Base-by-base conservation (phyloP, 2,888 invertebrate species). In the Hyppa rectilinea region DNA sequence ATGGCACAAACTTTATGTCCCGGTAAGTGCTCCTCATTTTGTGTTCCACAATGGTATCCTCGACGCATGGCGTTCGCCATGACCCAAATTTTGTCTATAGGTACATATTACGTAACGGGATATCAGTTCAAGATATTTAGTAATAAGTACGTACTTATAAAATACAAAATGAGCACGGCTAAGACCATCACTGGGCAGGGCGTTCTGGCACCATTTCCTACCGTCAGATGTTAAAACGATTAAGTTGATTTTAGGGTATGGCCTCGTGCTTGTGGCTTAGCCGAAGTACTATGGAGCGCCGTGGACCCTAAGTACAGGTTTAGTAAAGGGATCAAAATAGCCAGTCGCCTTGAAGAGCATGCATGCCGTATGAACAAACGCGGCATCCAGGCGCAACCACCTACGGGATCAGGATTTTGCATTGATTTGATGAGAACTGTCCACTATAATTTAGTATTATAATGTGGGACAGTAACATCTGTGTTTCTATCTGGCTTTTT, bases 361-460 rank as follows among this genome's bases (percentile, higher is more conserved):
- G 80, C 90, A 64, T 98, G 98, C 88, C 94, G 98, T 59, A 96
- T 98, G 96, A 96, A 97, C 79, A 94, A 96, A 26, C 95, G 98
- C 52, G 98, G 98, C 2, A 96, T 97, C 64, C 94, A 92, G 2
- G 97, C 97, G 0, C 96, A 97, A 86, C 97, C 98, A 0, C 96
- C 97, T 2, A 97, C 96, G 87, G 97, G 97, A 0, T 97, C 98
- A 0, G 97, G 97, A 40, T 97, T 95, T 87, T 83, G 80, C 17
- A 26, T 38, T 61, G 49, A 7, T 40, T 36, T 52, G 6, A 43
- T 31, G 14, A 29, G 12, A 52, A 23, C 49, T 53, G 23, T 47
- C 47, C 29, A 50, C 20, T 62, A 43, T 58, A 17, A 9, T 55
- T 23, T 12, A 49, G 45, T 45, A 66, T 40, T 63, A 66, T 53